Evolutionary conservation across 2,888 invertebrate genomes (phyloP).

Genomic region (Adela reaumurella): DNA sequence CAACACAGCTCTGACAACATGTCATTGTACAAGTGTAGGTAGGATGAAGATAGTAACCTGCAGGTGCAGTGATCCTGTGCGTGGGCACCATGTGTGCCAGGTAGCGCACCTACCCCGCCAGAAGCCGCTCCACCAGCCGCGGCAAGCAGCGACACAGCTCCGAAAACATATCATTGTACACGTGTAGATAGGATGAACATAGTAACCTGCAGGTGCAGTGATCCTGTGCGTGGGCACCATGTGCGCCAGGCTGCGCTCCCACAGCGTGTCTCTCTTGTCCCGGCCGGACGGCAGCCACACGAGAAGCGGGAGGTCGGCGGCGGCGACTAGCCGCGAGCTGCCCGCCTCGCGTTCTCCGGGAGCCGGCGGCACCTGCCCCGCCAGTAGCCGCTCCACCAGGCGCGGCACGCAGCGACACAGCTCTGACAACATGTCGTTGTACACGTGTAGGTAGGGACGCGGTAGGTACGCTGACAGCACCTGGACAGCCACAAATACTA

Average conservation of each 20-base stretch:
- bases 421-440: constrained; percentile 20
- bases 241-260: constrained; percentile 17
- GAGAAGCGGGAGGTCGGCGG: constrained; percentile 19
- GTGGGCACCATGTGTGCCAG: constrained; percentile 60
- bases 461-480: constrained; percentile 20
- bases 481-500: too few species aligned
- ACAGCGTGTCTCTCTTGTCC: constrained; percentile 21
- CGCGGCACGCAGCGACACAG: constrained; percentile 23
- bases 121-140: too few species aligned
- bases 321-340: constrained; percentile 9
- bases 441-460: constrained; percentile 16
- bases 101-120: constrained; percentile 65
- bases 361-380: constrained; percentile 6
- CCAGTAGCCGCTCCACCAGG: constrained; percentile 19
- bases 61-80: neutral
- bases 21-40: too few species aligned
- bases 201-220: constrained; percentile 12
- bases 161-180: constrained; percentile 20
- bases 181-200: constrained; percentile 15
- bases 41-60: too few species aligned
- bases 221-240: constrained; percentile 15
- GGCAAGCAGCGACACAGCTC: constrained; percentile 24
- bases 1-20: too few species aligned
- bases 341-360: constrained; percentile 3
- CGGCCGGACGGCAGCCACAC: constrained; percentile 16